A percentile compares a stretch with the other conserved stretches of the same genome.
Evolutionary conservation across 92 coral and sea anemone genomes (phyloP).

Genomic region (Anthopleura xanthogrammica): DNA sequence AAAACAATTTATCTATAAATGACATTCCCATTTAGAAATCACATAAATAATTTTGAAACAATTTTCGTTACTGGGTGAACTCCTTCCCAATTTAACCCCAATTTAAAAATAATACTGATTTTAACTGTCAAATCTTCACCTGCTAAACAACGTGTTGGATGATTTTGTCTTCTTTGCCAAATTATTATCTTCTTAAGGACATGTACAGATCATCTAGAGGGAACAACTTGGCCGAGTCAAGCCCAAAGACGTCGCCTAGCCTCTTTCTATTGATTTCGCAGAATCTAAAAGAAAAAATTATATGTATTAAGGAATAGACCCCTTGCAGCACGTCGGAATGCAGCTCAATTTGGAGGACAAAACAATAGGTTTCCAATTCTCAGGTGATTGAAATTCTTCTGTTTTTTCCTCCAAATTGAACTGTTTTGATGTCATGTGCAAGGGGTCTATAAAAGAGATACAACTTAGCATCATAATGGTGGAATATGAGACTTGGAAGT

Average conservation of each 20-base stretch:
- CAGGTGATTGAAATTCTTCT: too few species aligned
- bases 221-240: constrained; percentile 71
- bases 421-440: too few species aligned
- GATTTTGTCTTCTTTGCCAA: background rate
- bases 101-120: background rate
- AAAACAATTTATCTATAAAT: too few species aligned
- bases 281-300: constrained; percentile 45
- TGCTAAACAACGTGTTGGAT: background rate
- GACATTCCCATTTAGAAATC: too few species aligned
- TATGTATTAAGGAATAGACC: background rate
- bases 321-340: too few species aligned
- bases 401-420: too few species aligned
- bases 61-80: background rate
- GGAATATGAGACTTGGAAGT: too few species aligned
- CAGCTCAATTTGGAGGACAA: too few species aligned
- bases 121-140: background rate
- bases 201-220: constrained; percentile 70
- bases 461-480: too few species aligned
- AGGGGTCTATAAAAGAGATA: too few species aligned
- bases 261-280: constrained; percentile 74
- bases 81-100: background rate
- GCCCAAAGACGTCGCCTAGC: constrained; percentile 60
- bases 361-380: too few species aligned
- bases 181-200: constrained; percentile 48
- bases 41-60: too few species aligned